Evolutionary conservation across 1,140 invertebrate genomes (phyloP).

Genomic region (Formica selysi): DNA sequence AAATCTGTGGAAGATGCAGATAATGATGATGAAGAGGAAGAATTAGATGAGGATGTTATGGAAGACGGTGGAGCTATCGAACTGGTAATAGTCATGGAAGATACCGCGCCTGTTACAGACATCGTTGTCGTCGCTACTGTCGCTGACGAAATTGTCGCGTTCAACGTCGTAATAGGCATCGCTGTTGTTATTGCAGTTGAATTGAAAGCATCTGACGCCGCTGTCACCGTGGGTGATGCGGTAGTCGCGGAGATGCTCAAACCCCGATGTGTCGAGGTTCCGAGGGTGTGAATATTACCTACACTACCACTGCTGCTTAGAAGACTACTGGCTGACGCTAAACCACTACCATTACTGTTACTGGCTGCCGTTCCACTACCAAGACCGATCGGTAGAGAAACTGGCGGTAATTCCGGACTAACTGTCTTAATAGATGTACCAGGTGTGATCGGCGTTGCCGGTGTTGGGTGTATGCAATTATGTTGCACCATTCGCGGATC

Average conservation of each 20-base stretch:
- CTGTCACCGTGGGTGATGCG: background rate
- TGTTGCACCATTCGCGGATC: conserved; percentile 79
- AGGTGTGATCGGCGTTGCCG: conserved; percentile 83
- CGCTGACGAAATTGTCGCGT: conserved; percentile 54
- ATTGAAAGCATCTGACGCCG: conserved; percentile 17
- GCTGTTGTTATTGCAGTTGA: conserved; percentile 62
- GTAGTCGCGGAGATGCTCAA: conserved; percentile 56
- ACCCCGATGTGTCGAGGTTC: conserved; percentile 77
- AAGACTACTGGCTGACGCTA: conserved; percentile 73
- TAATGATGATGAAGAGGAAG: conserved; percentile 66
- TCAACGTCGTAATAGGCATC: conserved; percentile 37
- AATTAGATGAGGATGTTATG: conserved; percentile 67
- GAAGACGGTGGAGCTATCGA: conserved; percentile 68
- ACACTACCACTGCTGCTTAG: conserved; percentile 70
- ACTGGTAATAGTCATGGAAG: conserved; percentile 66
- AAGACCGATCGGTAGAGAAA: conserved; percentile 80
- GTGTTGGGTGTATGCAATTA: conserved; percentile 81
- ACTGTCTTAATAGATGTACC: conserved; percentile 84
- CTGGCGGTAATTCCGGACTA: conserved; percentile 85
- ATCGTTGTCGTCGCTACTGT: conserved; percentile 60
- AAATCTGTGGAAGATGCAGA: conserved; percentile 70
- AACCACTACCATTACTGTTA: conserved; percentile 70
- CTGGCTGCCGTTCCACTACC: conserved; percentile 68
- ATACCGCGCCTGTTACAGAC: conserved; percentile 47
- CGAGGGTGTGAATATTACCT: conserved; percentile 74